Evolutionary conservation across 2,113 vertebrate species (phyloP).

Genomic region (Ophthalmolycus amberensis): DNA sequence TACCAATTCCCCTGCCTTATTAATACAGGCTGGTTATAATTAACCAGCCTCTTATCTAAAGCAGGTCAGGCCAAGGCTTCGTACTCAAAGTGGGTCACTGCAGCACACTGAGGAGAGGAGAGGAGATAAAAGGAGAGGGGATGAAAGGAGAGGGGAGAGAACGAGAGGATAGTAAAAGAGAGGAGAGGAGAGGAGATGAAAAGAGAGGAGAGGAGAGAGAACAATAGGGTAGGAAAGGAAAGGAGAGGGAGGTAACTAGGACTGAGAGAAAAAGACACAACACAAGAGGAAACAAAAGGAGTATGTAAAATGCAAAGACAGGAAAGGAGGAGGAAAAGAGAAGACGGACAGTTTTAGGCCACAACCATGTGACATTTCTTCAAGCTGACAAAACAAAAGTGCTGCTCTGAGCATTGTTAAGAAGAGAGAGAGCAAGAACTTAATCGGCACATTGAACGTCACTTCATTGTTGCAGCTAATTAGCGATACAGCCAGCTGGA

Average conservation of each 20-base stretch:
- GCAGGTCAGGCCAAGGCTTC: slow-evolving; percentile 78
- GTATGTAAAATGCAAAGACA: slow-evolving; percentile 3
- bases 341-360: slow-evolving; percentile 35
- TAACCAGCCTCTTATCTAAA: slow-evolving; percentile 81
- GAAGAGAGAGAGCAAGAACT: not conserved
- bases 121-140: not conserved
- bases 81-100: slow-evolving; percentile 81
- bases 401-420: not conserved
- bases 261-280: not conserved
- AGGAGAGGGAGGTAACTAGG: not conserved
- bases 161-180: not conserved
- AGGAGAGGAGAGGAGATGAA: not conserved
- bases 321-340: not conserved
- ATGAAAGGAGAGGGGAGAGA: not conserved
- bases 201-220: not conserved
- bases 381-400: slow-evolving; percentile 7
- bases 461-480: slow-evolving; percentile 20
- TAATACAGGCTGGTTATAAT: slow-evolving; percentile 82
- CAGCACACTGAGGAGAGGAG: slow-evolving; percentile 61
- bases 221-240: not conserved
- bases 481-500: not conserved
- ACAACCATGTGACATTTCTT: slow-evolving; percentile 19
- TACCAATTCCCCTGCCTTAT: slow-evolving; percentile 79
- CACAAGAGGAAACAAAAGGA: not conserved
- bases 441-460: not conserved